These are phyloP conservation scores for Cremastinae sp. DNA, from an alignment of 2,888 invertebrate genomes.

Conservation along the genomic window DNA sequence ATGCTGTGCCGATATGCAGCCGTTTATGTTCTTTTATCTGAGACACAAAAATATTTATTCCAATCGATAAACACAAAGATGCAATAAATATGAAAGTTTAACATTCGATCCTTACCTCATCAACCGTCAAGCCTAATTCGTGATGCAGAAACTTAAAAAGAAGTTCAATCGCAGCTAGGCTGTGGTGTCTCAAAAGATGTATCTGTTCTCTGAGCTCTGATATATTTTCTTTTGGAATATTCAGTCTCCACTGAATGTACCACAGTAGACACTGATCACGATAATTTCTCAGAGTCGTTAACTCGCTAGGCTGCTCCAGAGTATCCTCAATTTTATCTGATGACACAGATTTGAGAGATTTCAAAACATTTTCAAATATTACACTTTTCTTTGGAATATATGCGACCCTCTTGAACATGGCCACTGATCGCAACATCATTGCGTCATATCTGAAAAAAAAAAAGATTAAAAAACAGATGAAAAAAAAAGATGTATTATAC, in stretches of 20 bases:
- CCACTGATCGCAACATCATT: constrained; percentile 76
- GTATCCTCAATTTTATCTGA: constrained; percentile 56
- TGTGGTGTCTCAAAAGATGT: constrained; percentile 78
- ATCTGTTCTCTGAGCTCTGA: constrained; percentile 77
- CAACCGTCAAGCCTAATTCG: constrained; percentile 82
- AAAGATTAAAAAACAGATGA: constrained; percentile 72
- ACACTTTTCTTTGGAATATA: constrained; percentile 76
- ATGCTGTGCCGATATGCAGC: too few relatives aligned
- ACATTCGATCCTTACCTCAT: constrained; percentile 70
- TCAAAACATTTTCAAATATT: constrained; percentile 72
- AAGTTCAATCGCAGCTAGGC: constrained; percentile 82
- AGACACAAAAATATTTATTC: neutral
- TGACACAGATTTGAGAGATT: too few relatives aligned
- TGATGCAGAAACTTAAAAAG: constrained; percentile 82
- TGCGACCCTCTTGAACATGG: constrained; percentile 77
- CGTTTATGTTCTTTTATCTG: neutral
- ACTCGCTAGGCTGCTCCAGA: constrained; percentile 64
- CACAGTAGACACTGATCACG: constrained; percentile 72
- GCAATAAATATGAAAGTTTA: neutral
- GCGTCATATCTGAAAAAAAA: too few relatives aligned
- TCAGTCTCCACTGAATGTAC: constrained; percentile 79
- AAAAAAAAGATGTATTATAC: constrained; percentile 4
- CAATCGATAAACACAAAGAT: neutral
- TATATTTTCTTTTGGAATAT: constrained; percentile 77
- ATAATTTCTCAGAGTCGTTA: constrained; percentile 71